These are phyloP conservation scores for Lathamus discolor DNA, from an alignment of 2,113 vertebrate species.

Conservation along the genomic window DNA sequence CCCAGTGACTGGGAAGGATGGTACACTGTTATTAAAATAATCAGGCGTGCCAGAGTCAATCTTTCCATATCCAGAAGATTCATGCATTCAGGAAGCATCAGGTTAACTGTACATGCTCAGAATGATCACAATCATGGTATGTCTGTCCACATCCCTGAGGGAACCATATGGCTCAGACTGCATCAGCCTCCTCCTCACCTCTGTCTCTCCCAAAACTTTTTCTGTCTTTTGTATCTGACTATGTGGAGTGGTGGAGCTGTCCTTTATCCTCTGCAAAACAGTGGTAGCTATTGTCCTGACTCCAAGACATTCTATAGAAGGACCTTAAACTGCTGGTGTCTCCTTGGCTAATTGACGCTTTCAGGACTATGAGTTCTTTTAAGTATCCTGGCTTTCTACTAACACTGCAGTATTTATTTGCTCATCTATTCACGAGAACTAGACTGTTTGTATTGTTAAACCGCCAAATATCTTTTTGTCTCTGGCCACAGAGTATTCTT, in stretches of 20 bases:
- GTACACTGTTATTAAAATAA: neutral
- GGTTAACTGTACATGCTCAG: neutral
- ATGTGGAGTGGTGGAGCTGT: neutral
- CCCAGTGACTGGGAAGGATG: neutral
- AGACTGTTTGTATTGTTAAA: neutral
- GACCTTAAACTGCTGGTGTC: neutral
- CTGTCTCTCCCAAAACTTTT: neutral
- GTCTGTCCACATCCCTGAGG: neutral
- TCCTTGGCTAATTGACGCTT: neutral
- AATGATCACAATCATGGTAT: neutral
- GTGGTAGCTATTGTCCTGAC: neutral
- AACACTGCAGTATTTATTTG: neutral
- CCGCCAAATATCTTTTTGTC: neutral
- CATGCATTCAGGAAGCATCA: neutral
- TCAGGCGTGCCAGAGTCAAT: too few relatives aligned
- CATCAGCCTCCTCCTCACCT: neutral
- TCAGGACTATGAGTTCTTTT: neutral
- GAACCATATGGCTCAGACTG: neutral
- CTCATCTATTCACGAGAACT: neutral
- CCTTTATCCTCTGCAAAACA: neutral
- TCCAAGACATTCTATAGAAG: neutral
- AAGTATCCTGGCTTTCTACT: neutral
- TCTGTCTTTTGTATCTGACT: neutral
- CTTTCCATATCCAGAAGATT: neutral
- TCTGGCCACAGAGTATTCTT: neutral